A percentile compares a stretch with the other conserved stretches of the same genome.
Conservation (phyloP, 2,888 invertebrate genomes). For the Epinotia brunnichana region DNA sequence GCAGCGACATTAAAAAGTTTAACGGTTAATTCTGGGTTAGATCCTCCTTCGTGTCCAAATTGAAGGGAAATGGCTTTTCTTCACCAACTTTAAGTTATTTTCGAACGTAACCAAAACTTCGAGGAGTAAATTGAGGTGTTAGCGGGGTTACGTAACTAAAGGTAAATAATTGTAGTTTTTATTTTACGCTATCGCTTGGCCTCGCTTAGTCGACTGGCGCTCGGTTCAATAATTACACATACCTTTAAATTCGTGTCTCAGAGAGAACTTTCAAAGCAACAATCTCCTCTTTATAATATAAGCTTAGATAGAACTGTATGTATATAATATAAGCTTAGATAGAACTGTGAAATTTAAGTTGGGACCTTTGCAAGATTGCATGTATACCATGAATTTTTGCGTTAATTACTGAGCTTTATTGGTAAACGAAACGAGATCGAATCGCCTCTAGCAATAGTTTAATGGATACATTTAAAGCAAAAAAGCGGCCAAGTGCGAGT, state of each 20-base stretch:
- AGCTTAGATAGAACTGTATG: no score
- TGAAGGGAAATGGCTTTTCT: constrained; percentile 74
- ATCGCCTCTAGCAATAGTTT: constrained; percentile 25
- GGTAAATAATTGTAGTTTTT: constrained; percentile 16
- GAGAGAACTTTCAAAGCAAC: no score
- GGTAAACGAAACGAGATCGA: constrained; percentile 5
- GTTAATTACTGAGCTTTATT: background rate
- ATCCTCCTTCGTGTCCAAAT: constrained; percentile 69
- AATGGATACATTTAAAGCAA: constrained; percentile 40
- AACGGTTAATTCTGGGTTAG: constrained; percentile 74
- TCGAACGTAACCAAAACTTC: constrained; percentile 29
- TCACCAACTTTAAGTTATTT: constrained; percentile 51
- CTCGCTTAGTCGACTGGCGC: no score
- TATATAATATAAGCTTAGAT: no score
- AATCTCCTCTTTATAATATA: no score
- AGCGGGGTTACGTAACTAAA: background rate
- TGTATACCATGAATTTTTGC: background rate
- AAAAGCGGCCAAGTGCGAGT: no score
- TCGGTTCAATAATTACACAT: no score
- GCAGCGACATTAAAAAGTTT: constrained; percentile 75
- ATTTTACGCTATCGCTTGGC: no score
- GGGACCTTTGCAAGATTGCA: no score
- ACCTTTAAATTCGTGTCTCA: no score
- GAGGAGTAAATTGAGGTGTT: constrained; percentile 35
- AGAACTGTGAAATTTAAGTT: no score